These are phyloP conservation scores for Indicator indicator DNA, from an alignment of 2,113 vertebrate genomes.

Conservation along the genomic window DNA sequence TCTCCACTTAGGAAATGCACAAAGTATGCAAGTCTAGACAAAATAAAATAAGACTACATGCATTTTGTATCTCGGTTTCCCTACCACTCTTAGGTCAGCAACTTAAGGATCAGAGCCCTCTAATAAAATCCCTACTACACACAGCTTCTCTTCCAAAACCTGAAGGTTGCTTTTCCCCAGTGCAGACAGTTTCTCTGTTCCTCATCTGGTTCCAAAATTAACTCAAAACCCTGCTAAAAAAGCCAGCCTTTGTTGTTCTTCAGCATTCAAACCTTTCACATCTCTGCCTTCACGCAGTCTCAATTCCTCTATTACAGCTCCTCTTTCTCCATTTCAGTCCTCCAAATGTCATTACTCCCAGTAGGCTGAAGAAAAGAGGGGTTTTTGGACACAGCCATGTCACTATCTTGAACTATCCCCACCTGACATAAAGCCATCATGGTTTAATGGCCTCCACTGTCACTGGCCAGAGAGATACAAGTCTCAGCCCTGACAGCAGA, in stretches of 20 bases:
- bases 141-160: not conserved
- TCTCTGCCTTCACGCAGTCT: not conserved
- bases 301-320: not conserved
- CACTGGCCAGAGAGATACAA: not conserved
- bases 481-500: slow-evolving; percentile 38
- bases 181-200: not conserved
- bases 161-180: not conserved
- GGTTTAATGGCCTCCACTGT: slow-evolving; percentile 16
- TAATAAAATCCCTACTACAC: not conserved
- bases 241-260: not conserved
- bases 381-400: not conserved
- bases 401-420: not conserved
- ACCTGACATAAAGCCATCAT: not conserved
- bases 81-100: not conserved
- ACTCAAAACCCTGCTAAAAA: not conserved
- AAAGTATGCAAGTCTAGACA: slow-evolving; percentile 3
- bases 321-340: not conserved
- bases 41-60: not conserved
- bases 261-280: not conserved
- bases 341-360: not conserved
- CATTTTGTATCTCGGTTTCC: not conserved
- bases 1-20: not conserved
- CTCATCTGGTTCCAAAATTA: not conserved
- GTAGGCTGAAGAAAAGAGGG: not conserved
- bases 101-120: not conserved